These are phyloP conservation scores for Dryocosmus kuriphilus DNA, from an alignment of 2,888 invertebrate genomes.

Conservation along the genomic window DNA sequence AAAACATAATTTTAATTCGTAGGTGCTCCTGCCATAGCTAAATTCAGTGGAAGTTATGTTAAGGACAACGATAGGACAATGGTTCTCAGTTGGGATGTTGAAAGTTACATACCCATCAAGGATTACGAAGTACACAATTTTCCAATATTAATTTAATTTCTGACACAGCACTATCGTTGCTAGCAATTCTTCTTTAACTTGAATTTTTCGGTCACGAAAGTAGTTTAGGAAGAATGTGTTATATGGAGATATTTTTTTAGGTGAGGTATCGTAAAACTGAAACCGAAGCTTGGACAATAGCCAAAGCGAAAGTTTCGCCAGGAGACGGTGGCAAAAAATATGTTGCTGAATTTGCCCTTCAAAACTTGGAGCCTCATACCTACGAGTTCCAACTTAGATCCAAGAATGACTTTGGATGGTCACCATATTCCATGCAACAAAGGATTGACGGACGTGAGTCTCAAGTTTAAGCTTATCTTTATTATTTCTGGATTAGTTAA, in stretches of 20 bases:
- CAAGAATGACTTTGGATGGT: slow-evolving; percentile 71
- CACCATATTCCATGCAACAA: slow-evolving; percentile 60
- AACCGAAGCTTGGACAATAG: slow-evolving; percentile 59
- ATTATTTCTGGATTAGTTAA: too few species aligned
- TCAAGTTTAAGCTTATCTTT: background rate
- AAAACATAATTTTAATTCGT: slow-evolving; percentile 11
- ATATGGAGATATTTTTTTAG: slow-evolving; percentile 54
- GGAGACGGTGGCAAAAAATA: slow-evolving; percentile 63
- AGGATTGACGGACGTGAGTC: slow-evolving; percentile 64
- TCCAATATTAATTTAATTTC: too few species aligned
- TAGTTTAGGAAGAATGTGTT: background rate
- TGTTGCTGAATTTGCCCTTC: slow-evolving; percentile 63
- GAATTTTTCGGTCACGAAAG: slow-evolving; percentile 3
- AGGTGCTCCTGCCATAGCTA: slow-evolving; percentile 66
- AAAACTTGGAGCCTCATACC: slow-evolving; percentile 63
- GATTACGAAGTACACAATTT: slow-evolving; percentile 65
- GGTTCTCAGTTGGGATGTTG: slow-evolving; percentile 67
- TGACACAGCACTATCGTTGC: too few species aligned
- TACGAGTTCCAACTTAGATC: slow-evolving; percentile 69
- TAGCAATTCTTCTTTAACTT: background rate
- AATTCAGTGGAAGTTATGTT: slow-evolving; percentile 51
- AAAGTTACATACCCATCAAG: slow-evolving; percentile 70
- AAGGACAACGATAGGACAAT: slow-evolving; percentile 57
- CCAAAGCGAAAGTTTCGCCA: slow-evolving; percentile 62
- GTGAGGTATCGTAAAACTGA: slow-evolving; percentile 67